Percentiles rank a stretch among this genome's conserved stretches.
Evolutionary conservation across 2,113 vertebrate genomes (phyloP).

Genomic region (Cryptomyrus ogoouensis): DNA sequence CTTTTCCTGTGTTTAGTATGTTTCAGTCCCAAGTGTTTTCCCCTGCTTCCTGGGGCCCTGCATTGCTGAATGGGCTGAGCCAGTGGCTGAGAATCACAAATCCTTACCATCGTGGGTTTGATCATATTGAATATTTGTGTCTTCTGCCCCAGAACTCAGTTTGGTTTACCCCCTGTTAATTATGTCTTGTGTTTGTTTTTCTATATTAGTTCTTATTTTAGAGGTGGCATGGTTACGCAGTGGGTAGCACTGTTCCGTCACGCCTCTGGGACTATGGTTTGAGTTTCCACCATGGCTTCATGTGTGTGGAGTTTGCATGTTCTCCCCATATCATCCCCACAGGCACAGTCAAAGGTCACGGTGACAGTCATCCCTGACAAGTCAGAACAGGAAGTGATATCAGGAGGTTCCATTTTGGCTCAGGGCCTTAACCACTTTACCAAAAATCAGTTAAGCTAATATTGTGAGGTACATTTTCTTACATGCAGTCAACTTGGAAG

Average conservation of each 20-base stretch:
- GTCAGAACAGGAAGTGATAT: not conserved
- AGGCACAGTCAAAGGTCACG: not conserved
- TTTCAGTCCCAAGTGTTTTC: too few relatives aligned
- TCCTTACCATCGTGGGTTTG: too few relatives aligned
- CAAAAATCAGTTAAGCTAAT: not conserved
- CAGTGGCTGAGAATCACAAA: too few relatives aligned
- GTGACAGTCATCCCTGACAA: not conserved
- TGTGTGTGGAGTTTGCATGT: too few relatives aligned
- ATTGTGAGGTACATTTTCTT: not conserved
- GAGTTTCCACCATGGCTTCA: too few relatives aligned
- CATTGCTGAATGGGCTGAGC: too few relatives aligned
- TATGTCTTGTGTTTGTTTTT: not conserved
- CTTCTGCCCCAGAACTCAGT: not conserved
- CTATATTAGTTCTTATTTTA: not conserved
- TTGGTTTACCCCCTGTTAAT: not conserved
- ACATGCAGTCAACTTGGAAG: not conserved
- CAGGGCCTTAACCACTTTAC: not conserved
- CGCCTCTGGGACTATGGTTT: too few relatives aligned
- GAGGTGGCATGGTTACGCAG: too few relatives aligned
- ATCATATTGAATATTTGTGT: too few relatives aligned
- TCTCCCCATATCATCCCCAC: not conserved
- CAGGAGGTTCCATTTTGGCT: not conserved
- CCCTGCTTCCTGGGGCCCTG: too few relatives aligned
- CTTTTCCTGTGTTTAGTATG: not conserved
- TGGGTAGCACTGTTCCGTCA: too few relatives aligned